Evolutionary conservation across 2,113 vertebrate species (phyloP).

Genomic region (Microtus ochrogaster): DNA sequence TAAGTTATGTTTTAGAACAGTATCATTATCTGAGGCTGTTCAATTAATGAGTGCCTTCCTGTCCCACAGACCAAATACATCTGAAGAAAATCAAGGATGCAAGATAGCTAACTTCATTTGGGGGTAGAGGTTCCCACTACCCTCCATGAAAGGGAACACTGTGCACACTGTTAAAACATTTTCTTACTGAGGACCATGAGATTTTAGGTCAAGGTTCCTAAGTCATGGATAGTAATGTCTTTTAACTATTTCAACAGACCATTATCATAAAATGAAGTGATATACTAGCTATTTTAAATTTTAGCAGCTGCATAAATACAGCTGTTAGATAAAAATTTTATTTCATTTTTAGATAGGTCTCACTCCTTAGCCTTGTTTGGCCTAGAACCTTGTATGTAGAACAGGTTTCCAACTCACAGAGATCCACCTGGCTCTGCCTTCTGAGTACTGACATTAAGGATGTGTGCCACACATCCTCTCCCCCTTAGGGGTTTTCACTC

Average conservation of each 20-base stretch:
- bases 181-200: neutral
- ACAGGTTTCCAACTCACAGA: neutral
- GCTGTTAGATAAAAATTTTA: neutral
- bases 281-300: neutral
- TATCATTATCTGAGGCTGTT: neutral
- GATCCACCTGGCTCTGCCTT: neutral
- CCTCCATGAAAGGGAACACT: neutral
- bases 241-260: neutral
- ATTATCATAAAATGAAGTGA: constrained; percentile 34
- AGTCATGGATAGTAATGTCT: neutral
- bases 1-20: neutral
- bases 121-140: neutral
- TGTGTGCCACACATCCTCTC: neutral
- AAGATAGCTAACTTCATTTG: neutral
- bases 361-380: neutral
- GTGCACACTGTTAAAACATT: neutral
- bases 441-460: neutral
- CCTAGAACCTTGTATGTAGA: neutral
- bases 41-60: neutral
- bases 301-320: neutral
- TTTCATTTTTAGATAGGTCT: neutral
- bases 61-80: neutral
- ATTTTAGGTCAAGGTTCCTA: neutral
- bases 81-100: constrained; percentile 14
- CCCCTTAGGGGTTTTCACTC: neutral